Base-by-base conservation (phyloP, 2,113 vertebrate species). In the Brienomyrus brachyistius region DNA sequence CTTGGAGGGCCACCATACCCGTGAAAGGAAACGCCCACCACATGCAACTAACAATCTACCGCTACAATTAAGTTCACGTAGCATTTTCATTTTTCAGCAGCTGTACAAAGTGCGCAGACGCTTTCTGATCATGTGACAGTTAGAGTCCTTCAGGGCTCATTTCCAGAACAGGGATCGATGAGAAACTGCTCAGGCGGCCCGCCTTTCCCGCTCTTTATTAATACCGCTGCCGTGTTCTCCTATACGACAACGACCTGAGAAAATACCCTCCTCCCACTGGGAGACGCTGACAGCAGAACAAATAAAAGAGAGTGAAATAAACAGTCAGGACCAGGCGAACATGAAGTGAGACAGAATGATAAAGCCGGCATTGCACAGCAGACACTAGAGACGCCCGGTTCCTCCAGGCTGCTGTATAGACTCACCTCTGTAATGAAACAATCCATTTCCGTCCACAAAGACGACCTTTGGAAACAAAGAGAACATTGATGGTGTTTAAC, bases 361-460 rank as follows among this genome's bases (percentile, higher is more conserved):
- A 45, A 66, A 88, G 21, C 35, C 56, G 17, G 31, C 9, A 66
- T 0, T 8, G 35, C 56, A 77, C 45, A 27, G 27, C 40, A 54
- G 19, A 80, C 6, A 82, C 77, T 51, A 15, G 74, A 0, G 8
- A 52, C 23, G 0, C 9, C 0, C 31, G 0, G 70, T 47, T 11
- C 74, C 70, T 51, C 7, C 74, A 4, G 50, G 51, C 31, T 43
- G 8, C 50, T n/a, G 11, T 62, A 50, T n/a, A 86, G 85, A 80
- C 86, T 94, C 93, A 98, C 98, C 98, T 97, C 95, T 96, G 91
- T 97, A 97, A 92, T 99, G 98, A 87, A 99, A 97, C 89, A 98
- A 89, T 11, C 98, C 98, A 5, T 99, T 99, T 50, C 98, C 98
- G 91, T 99, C 98, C 40, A 98, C 98, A 87, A 99, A 94, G 74